Evolutionary conservation across 2,888 invertebrate genomes (phyloP).

Genomic region (Stenurella melanura): DNA sequence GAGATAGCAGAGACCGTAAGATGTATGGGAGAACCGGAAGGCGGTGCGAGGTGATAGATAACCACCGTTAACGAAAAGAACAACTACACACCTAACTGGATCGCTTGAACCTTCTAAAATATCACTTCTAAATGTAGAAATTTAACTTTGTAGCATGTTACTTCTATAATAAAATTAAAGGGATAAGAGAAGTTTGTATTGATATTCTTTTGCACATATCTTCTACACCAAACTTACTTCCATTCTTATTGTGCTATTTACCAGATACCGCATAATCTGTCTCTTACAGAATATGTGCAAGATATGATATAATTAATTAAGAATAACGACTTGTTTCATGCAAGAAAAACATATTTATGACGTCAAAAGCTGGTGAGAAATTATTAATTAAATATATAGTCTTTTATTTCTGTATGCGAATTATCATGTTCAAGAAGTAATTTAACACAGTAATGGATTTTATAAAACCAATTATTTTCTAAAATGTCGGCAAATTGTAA

Average conservation of each 20-base stretch:
- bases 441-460: not conserved
- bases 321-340: conserved; percentile 7
- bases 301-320: not conserved
- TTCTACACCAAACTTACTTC: not conserved
- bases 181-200: not conserved
- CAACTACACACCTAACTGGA: conserved; percentile 60
- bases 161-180: conserved; percentile 12
- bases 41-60: conserved; percentile 69
- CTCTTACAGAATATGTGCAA: not conserved
- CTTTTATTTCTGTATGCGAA: not conserved
- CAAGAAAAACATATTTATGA: not conserved
- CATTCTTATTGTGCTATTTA: not conserved
- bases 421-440: not conserved
- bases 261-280: not conserved
- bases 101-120: conserved; percentile 48
- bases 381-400: not conserved
- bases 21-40: conserved; percentile 60
- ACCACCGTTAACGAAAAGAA: conserved; percentile 68
- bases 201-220: not conserved
- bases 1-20: conserved; percentile 55
- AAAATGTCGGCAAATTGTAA: not conserved
- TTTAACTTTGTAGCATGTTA: conserved; percentile 7
- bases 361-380: not conserved
- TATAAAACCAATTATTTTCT: not conserved
- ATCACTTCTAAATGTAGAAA: conserved; percentile 33